Conservation (phyloP, 2,888 invertebrate species). For the Drosophila lutescens region DNA sequence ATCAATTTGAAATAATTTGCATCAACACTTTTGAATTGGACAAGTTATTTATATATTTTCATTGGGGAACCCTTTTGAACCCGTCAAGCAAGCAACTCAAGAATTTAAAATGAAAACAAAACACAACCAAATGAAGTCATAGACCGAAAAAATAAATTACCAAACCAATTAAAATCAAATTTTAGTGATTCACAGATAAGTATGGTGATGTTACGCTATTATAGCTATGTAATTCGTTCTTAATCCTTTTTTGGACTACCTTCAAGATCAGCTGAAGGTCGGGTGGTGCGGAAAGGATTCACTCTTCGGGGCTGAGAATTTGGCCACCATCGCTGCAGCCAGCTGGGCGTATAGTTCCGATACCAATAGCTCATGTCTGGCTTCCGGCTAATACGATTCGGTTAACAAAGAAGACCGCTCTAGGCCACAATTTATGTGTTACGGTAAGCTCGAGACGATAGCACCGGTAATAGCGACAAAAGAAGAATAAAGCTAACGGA, state of each 20-base stretch:
- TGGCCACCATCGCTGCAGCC: constrained; percentile 82
- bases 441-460: constrained; percentile 15
- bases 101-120: constrained; percentile 35
- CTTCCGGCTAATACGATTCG: constrained; percentile 24
- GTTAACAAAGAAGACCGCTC: constrained; percentile 6
- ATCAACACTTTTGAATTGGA: background rate
- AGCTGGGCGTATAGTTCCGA: constrained; percentile 76
- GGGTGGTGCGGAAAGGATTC: constrained; percentile 77
- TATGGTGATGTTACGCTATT: background rate
- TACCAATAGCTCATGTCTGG: constrained; percentile 76
- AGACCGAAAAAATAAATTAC: constrained; percentile 11
- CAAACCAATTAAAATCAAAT: constrained; percentile 34
- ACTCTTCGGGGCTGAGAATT: constrained; percentile 61
- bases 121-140: constrained; percentile 34
- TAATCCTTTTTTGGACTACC: constrained; percentile 42
- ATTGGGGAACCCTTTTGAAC: constrained; percentile 46
- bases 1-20: background rate
- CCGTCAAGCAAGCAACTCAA: constrained; percentile 52
- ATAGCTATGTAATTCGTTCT: background rate
- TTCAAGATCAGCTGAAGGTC: constrained; percentile 72
- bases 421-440: constrained; percentile 33
- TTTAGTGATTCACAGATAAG: constrained; percentile 4
- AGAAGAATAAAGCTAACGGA: constrained; percentile 54
- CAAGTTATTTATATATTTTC: background rate
- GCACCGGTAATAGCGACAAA: constrained; percentile 10